A percentile compares a stretch with the other conserved stretches of the same genome.
phyloP scores from a whole-genome alignment of 2,888 invertebrate genomes.

The Zygogramma bicolorata region DNA sequence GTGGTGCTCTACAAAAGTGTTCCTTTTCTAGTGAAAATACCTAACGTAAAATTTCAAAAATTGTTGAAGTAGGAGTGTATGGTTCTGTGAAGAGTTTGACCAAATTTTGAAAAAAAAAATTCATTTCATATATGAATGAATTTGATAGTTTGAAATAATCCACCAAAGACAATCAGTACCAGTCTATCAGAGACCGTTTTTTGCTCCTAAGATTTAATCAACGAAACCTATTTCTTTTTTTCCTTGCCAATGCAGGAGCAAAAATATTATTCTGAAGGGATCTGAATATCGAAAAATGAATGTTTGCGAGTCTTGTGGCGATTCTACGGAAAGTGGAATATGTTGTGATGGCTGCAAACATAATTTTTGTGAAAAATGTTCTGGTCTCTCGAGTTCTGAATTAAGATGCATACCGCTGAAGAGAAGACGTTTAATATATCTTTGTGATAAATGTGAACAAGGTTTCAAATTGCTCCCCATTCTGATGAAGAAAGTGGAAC shows the following conservation, averaged over 20 bases:
- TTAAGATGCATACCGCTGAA: constrained; percentile 9
- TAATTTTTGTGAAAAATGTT: constrained; percentile 10
- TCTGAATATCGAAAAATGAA: constrained; percentile 10
- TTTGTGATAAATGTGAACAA: constrained; percentile 17
- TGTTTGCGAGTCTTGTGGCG: constrained; percentile 14
- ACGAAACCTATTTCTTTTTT: not conserved
- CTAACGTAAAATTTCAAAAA: not conserved
- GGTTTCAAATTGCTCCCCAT: constrained; percentile 14
- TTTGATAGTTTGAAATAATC: constrained; percentile 13
- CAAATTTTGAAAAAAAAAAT: constrained; percentile 7
- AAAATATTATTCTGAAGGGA: constrained; percentile 14
- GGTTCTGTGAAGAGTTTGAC: constrained; percentile 7
- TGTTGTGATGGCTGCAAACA: constrained; percentile 18
- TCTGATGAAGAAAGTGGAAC: constrained; percentile 15
- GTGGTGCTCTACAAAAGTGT: constrained; percentile 8
- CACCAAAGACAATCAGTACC: constrained; percentile 7
- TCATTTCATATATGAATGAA: constrained; percentile 10
- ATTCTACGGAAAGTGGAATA: constrained; percentile 17
- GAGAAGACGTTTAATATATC: constrained; percentile 14
- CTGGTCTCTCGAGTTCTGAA: not conserved
- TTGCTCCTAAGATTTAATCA: constrained; percentile 10
- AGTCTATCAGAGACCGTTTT: constrained; percentile 9
- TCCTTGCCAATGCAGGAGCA: constrained; percentile 15
- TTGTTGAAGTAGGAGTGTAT: constrained; percentile 11
- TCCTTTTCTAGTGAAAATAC: constrained; percentile 9